Conservation (phyloP, 2,797 vertebrate species). For the Melanotaenia parkinsoni region DNA sequence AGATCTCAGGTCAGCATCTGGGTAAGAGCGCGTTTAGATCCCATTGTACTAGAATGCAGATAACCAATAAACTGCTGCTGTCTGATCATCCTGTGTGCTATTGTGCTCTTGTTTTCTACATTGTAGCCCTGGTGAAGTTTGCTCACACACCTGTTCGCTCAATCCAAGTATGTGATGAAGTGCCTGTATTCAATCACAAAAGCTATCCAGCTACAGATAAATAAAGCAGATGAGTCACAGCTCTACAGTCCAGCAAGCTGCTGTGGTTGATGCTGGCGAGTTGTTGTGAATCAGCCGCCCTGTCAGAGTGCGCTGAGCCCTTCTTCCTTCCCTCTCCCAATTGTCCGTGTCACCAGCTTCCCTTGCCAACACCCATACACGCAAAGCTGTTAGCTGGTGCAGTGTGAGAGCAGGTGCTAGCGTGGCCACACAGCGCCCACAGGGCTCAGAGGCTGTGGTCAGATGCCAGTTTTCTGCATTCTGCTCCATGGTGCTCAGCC, state of each 20-base stretch:
- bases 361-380: constrained; percentile 40
- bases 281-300: constrained; percentile 62
- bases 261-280: constrained; percentile 43
- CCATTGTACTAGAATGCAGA: neutral
- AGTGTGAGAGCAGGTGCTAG: constrained; percentile 70
- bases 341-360: constrained; percentile 51
- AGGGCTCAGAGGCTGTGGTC: constrained; percentile 49
- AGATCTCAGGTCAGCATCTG: constrained; percentile 5
- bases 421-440: constrained; percentile 49
- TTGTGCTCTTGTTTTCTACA: constrained; percentile 24
- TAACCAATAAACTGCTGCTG: neutral
- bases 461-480: constrained; percentile 55
- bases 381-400: constrained; percentile 56
- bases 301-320: constrained; percentile 33
- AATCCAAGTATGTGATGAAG: neutral
- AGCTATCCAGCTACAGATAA: constrained; percentile 31
- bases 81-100: neutral
- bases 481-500: constrained; percentile 47
- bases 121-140: constrained; percentile 17
- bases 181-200: neutral
- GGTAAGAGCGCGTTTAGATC: constrained; percentile 19
- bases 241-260: constrained; percentile 35
- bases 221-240: constrained; percentile 56
- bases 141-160: constrained; percentile 27
- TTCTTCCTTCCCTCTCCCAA: constrained; percentile 50